Conservation (phyloP, 2,888 invertebrate species). For the Cremastinae sp. region DNA sequence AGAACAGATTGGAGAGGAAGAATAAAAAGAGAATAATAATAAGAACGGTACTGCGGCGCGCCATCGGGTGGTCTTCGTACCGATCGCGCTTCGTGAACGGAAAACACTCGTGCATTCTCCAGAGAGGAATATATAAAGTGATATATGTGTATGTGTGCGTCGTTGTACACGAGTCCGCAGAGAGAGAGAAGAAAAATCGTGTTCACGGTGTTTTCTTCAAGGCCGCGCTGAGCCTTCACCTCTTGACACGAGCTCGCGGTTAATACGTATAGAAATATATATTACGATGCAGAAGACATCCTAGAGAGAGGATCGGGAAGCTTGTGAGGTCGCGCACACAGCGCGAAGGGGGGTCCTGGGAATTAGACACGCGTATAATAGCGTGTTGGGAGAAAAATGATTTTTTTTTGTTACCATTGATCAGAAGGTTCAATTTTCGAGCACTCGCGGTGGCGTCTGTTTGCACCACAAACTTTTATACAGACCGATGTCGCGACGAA, state of each 20-base stretch:
- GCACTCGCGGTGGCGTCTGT: no score
- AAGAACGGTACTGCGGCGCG: constrained; percentile 53
- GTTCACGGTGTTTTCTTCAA: constrained; percentile 68
- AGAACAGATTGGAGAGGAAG: constrained; percentile 1
- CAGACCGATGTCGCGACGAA: no score
- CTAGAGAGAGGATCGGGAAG: neutral
- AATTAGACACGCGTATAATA: neutral
- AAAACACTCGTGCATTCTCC: constrained; percentile 57
- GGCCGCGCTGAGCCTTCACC: constrained; percentile 76
- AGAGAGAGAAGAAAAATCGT: constrained; percentile 9
- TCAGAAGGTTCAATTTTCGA: no score
- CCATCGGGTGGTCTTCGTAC: constrained; percentile 50
- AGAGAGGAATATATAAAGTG: constrained; percentile 29
- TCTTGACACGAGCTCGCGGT: constrained; percentile 72
- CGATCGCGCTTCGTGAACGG: constrained; percentile 43
- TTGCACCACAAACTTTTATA: no score
- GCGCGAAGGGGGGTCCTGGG: constrained; percentile 2
- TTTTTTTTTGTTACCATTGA: no score
- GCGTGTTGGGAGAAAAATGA: constrained; percentile 19
- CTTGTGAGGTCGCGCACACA: constrained; percentile 22
- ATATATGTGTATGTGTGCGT: neutral
- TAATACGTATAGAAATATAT: constrained; percentile 52
- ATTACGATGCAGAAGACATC: constrained; percentile 25
- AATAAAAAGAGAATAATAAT: constrained; percentile 19
- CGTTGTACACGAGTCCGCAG: constrained; percentile 15